Evolutionary conservation across 2,888 invertebrate genomes (phyloP).

Genomic region (Pammene fasciana): DNA sequence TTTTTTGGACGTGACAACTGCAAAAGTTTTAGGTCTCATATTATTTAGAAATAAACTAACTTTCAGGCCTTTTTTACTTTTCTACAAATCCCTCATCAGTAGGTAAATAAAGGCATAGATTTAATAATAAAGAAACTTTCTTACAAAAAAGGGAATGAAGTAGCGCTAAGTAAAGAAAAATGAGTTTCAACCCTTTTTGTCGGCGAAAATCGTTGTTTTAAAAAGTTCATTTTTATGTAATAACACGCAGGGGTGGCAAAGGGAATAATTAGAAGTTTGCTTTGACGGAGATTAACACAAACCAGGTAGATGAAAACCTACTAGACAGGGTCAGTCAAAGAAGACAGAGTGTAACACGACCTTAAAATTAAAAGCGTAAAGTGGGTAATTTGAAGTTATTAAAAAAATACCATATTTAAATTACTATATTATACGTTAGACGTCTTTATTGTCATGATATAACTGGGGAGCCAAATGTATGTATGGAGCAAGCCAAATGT

Average conservation of each 20-base stretch:
- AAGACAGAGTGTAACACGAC: too few relatives aligned
- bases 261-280: conserved; percentile 28
- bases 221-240: conserved; percentile 28
- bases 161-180: conserved; percentile 24
- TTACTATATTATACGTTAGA: too few relatives aligned
- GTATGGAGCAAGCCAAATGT: too few relatives aligned
- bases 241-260: conserved; percentile 13
- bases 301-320: neutral
- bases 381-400: too few relatives aligned
- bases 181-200: conserved; percentile 36
- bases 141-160: conserved; percentile 8
- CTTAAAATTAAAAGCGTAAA: too few relatives aligned
- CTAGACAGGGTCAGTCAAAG: neutral
- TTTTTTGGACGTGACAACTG: too few relatives aligned
- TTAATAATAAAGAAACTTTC: conserved; percentile 29
- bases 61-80: neutral
- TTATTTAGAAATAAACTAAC: neutral
- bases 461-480: too few relatives aligned
- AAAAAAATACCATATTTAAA: too few relatives aligned
- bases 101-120: conserved; percentile 11
- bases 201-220: conserved; percentile 20
- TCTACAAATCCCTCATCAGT: conserved; percentile 11
- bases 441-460: too few relatives aligned
- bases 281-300: conserved; percentile 26
- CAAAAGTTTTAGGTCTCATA: too few relatives aligned